Evolutionary conservation across 2,888 invertebrate species (phyloP).

Genomic region (Sycophila texana): DNA sequence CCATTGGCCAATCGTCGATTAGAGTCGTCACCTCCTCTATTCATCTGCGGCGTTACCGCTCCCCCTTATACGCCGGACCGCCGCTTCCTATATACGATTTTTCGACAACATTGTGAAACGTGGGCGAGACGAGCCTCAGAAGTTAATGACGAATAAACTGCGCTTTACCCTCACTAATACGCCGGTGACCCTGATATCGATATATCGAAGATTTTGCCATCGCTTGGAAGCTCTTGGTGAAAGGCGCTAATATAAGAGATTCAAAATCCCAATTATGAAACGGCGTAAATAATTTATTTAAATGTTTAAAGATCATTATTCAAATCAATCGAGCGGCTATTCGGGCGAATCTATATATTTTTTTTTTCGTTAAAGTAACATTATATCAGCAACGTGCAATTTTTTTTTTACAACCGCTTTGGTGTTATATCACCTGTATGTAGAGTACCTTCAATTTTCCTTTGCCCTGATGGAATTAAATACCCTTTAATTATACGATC

Average conservation of each 20-base stretch:
- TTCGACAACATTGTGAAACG: neutral
- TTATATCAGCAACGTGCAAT: neutral
- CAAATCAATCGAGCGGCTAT: neutral
- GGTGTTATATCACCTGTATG: neutral
- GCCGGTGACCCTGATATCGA: neutral
- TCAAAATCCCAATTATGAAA: conserved; percentile 14
- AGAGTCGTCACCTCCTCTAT: neutral
- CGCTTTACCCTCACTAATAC: neutral
- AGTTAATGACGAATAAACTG: neutral
- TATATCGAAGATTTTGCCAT: conserved; percentile 3
- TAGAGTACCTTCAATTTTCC: conserved; percentile 14
- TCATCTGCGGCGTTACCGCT: neutral
- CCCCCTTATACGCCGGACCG: neutral
- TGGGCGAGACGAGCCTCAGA: neutral
- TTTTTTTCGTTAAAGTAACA: neutral
- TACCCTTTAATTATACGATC: neutral
- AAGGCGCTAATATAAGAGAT: conserved; percentile 16
- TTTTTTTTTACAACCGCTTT: neutral
- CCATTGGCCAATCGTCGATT: neutral
- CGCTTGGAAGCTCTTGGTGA: neutral
- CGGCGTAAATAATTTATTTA: neutral
- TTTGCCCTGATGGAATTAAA: neutral
- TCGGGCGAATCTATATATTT: neutral
- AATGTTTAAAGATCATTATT: neutral
- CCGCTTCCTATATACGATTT: neutral